A percentile compares a stretch with the other conserved stretches of the same genome.
Evolutionary conservation across 2,888 invertebrate species (phyloP).

Genomic region (Aleiodes alternator): DNA sequence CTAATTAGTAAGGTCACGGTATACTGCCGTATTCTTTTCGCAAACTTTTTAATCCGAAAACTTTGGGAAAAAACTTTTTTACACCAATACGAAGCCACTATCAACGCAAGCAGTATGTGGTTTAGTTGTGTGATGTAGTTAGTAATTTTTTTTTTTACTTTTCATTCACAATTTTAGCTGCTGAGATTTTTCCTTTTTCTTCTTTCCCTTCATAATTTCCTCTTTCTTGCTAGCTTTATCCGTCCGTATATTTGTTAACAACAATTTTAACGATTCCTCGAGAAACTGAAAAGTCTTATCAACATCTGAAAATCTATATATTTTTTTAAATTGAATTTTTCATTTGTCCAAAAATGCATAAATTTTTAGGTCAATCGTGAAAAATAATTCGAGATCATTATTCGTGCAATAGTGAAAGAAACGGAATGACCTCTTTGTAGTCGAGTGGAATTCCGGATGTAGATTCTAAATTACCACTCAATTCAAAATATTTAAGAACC

Average conservation of each 20-base stretch:
- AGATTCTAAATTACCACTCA: conserved; percentile 12
- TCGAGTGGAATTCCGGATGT: too few relatives aligned
- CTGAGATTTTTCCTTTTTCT: conserved; percentile 12
- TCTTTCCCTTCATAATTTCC: background rate
- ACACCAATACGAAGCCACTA: conserved; percentile 48
- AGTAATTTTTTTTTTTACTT: background rate
- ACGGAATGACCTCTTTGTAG: background rate
- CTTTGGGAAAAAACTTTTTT: conserved; percentile 52
- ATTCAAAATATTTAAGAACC: background rate
- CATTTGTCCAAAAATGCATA: too few relatives aligned
- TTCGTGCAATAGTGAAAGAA: too few relatives aligned
- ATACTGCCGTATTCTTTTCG: conserved; percentile 52
- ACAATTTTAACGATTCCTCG: too few relatives aligned
- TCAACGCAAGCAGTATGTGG: conserved; percentile 11
- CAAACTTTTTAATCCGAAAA: conserved; percentile 58
- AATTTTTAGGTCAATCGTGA: too few relatives aligned
- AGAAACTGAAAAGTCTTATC: background rate
- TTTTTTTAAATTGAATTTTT: too few relatives aligned
- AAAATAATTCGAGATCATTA: too few relatives aligned
- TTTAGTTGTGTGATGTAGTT: conserved; percentile 11
- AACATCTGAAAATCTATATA: background rate
- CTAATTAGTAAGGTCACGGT: conserved; percentile 64
- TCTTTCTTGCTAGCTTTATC: background rate
- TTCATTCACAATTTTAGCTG: conserved; percentile 18
- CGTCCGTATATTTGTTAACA: background rate